Conservation (phyloP, 2,797 vertebrate genomes). For the Tauraco hartlaubi region DNA sequence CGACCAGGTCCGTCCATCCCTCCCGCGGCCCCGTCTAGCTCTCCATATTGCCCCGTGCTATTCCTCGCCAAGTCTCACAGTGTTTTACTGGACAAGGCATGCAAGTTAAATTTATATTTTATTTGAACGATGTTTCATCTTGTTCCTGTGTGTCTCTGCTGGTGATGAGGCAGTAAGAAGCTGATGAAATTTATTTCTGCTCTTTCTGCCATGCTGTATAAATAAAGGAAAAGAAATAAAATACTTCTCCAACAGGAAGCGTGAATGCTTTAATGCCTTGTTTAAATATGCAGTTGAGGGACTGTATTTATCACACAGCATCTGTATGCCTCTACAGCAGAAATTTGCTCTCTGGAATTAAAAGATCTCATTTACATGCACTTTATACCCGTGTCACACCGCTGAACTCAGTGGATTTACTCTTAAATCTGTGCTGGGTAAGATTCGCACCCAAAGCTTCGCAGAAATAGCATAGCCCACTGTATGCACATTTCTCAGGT, state of each 20-base stretch:
- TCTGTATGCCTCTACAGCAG: neutral
- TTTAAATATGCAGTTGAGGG: conserved; percentile 70
- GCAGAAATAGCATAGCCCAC: neutral
- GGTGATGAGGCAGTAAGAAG: conserved; percentile 45
- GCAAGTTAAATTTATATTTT: conserved; percentile 56
- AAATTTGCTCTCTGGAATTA: conserved; percentile 5
- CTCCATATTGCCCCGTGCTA: neutral
- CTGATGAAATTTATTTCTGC: conserved; percentile 54
- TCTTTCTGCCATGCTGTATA: conserved; percentile 47
- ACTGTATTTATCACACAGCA: conserved; percentile 53
- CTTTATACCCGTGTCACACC: neutral
- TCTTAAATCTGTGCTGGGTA: neutral
- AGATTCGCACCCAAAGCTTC: neutral
- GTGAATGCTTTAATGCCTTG: conserved; percentile 53
- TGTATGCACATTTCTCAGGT: neutral
- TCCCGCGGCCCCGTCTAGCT: neutral
- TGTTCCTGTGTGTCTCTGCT: conserved; percentile 42
- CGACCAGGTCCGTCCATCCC: neutral
- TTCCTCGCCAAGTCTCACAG: neutral
- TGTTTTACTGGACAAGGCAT: conserved; percentile 10
- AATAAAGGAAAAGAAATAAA: conserved; percentile 61
- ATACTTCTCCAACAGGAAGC: conserved; percentile 66
- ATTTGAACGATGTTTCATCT: conserved; percentile 64
- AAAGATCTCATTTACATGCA: neutral
- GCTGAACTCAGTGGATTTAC: neutral